A percentile compares a stretch with the other conserved stretches of the same genome.
phyloP scores from a whole-genome alignment of 2,797 vertebrate species.

The Taenioides sp. region DNA sequence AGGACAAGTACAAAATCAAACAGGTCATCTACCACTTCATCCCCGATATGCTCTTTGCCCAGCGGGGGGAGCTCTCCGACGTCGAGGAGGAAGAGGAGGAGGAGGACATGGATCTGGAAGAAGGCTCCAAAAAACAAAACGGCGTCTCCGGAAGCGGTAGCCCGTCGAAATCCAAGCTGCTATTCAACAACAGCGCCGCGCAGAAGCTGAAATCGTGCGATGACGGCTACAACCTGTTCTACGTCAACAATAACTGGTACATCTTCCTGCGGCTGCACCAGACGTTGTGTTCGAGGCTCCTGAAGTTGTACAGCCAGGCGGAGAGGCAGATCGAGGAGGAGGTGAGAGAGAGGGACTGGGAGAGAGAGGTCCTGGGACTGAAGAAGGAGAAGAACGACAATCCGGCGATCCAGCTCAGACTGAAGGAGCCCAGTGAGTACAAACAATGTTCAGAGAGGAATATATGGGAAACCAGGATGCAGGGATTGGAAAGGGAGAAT shows the following conservation, averaged over 20 bases:
- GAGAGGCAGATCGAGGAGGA: slow-evolving; percentile 97
- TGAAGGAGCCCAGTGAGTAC: slow-evolving; percentile 97
- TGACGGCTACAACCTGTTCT: slow-evolving; percentile 95
- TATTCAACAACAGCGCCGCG: slow-evolving; percentile 87
- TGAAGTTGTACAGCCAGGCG: slow-evolving; percentile 91
- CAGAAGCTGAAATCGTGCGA: slow-evolving; percentile 89
- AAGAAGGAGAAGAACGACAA: slow-evolving; percentile 95
- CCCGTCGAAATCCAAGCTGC: slow-evolving; percentile 90
- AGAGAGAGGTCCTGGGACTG: slow-evolving; percentile 89
- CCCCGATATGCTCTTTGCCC: slow-evolving; percentile 94
- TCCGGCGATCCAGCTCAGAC: slow-evolving; percentile 91
- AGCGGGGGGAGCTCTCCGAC: slow-evolving; percentile 94
- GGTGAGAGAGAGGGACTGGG: slow-evolving; percentile 90
- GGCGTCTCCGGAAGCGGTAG: slow-evolving; percentile 77
- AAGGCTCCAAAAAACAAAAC: slow-evolving; percentile 90
- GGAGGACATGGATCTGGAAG: slow-evolving; percentile 76
- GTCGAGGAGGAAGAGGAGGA: slow-evolving; percentile 93
- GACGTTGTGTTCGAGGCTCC: slow-evolving; percentile 90
- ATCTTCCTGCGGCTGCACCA: slow-evolving; percentile 97
- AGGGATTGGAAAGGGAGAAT: not conserved
- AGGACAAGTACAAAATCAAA: slow-evolving; percentile 99
- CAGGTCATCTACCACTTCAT: slow-evolving; percentile 98
- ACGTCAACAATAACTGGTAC: slow-evolving; percentile 99
- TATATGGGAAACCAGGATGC: not conserved
- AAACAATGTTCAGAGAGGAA: not conserved